These are phyloP conservation scores for Phortica okadai DNA, from an alignment of 2,888 invertebrate species.

Conservation along the genomic window DNA sequence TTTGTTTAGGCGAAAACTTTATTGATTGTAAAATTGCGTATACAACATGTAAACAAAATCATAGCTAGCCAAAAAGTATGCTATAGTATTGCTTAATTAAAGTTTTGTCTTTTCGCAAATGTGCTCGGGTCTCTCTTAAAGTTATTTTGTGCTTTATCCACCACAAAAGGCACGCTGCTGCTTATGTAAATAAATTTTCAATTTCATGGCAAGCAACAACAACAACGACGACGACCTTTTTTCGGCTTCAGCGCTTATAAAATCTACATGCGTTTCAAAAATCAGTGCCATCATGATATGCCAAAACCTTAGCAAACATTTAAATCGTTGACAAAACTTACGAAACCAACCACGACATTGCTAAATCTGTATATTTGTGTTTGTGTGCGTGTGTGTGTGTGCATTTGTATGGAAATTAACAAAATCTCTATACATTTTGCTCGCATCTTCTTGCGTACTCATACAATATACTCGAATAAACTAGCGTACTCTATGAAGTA, in stretches of 20 bases:
- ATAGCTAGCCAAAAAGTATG: too few relatives aligned
- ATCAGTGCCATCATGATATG: not conserved
- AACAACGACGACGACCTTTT: not conserved
- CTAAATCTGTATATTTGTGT: conserved; percentile 28
- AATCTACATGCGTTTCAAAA: not conserved
- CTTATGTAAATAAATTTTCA: too few relatives aligned
- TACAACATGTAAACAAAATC: too few relatives aligned
- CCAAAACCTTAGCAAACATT: not conserved
- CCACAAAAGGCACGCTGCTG: too few relatives aligned
- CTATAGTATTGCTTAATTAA: too few relatives aligned
- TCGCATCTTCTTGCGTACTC: not conserved
- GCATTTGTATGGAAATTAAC: conserved; percentile 53
- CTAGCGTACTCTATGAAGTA: not conserved
- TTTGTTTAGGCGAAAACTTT: too few relatives aligned
- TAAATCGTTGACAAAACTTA: not conserved
- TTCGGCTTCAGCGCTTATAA: not conserved
- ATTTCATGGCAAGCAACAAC: too few relatives aligned
- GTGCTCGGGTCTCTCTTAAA: too few relatives aligned
- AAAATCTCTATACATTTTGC: conserved; percentile 48
- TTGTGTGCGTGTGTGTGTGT: conserved; percentile 35
- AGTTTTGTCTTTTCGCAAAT: too few relatives aligned
- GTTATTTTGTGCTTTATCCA: too few relatives aligned
- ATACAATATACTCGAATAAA: not conserved
- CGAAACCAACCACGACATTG: conserved; percentile 13
- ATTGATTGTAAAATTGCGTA: too few relatives aligned